Base-by-base conservation (phyloP, 2,888 invertebrate genomes). In the Alloscopus bannaensis region DNA sequence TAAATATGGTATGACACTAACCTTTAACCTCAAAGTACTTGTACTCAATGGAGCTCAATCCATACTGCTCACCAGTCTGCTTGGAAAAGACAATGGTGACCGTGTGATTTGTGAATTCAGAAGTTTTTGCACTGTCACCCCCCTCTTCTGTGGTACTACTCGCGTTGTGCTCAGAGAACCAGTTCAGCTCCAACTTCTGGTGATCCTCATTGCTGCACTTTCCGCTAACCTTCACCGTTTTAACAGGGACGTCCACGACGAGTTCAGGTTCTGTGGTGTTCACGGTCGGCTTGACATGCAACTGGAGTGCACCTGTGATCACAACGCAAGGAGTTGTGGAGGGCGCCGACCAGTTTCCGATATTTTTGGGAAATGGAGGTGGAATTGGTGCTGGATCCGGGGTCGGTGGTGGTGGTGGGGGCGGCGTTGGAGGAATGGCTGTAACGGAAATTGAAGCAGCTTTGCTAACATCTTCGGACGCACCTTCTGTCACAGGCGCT, bases 261-360 rank as follows among this genome's bases (percentile, higher is more conserved):
- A 45, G 1, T 4, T 18, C 28, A 16, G 22, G 45, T 13, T 3
- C 28, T 16, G 42, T 64, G 42, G 4, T 3, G 24, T 24, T 18
- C 11, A 11, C 26, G 24, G 4, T 31, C n/a, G 16, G 16, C 18
- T 62, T 24, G 18, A 78, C n/a, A 1, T 47, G 29, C 13, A 78
- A 36, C 50, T 78, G 60, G 3, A 78, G 16, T 13, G 78, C 78
- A n/a, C 57, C 78, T 3, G 22, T 13, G 13, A 78, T 1, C 2
- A 45, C 2, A 24, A 78, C 28, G 20, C 78, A 78, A 11, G 57
- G 31, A 2, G 24, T 29, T 8, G 22, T 1, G 11, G 47, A 1
- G 6, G 3, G 0, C 24, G 6, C 72, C 1, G 64, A 40, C 78
- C 65, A 70, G 18, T 20, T 42, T 36, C 78, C 78, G 31, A 47